Evolutionary conservation across 2,888 invertebrate genomes (phyloP).

Genomic region (Apamea sordens): DNA sequence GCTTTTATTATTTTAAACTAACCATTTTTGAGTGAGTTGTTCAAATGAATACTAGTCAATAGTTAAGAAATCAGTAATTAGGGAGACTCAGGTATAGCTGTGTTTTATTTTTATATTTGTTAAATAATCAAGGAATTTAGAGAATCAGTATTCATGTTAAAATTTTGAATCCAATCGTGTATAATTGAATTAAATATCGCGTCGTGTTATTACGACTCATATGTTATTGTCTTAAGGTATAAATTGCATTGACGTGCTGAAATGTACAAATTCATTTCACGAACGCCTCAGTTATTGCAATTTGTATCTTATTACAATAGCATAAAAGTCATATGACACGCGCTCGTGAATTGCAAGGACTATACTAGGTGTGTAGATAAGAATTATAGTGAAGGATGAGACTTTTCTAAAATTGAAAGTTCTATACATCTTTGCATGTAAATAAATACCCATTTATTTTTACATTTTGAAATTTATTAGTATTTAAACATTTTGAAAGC

Average conservation of each 20-base stretch:
- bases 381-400: not conserved
- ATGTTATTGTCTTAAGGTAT: not conserved
- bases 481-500: constrained; percentile 1
- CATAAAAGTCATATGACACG: not conserved
- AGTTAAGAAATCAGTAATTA: constrained; percentile 20
- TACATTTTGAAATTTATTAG: too few species aligned
- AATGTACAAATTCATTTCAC: not conserved
- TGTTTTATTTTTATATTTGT: constrained; percentile 29
- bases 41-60: constrained; percentile 48
- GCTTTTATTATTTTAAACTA: constrained; percentile 13
- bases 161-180: not conserved
- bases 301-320: not conserved
- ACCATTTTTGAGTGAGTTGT: constrained; percentile 18
- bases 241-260: not conserved
- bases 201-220: not conserved
- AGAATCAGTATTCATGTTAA: not conserved
- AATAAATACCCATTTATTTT: constrained; percentile 30
- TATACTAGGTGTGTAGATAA: not conserved
- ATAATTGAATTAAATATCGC: not conserved
- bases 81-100: not conserved
- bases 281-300: not conserved
- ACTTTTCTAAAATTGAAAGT: not conserved
- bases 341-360: not conserved
- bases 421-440: constrained; percentile 7
- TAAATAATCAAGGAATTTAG: not conserved